These are phyloP conservation scores for Cephalopholis sonnerati DNA, from an alignment of 2,113 vertebrate species.

Conservation along the genomic window DNA sequence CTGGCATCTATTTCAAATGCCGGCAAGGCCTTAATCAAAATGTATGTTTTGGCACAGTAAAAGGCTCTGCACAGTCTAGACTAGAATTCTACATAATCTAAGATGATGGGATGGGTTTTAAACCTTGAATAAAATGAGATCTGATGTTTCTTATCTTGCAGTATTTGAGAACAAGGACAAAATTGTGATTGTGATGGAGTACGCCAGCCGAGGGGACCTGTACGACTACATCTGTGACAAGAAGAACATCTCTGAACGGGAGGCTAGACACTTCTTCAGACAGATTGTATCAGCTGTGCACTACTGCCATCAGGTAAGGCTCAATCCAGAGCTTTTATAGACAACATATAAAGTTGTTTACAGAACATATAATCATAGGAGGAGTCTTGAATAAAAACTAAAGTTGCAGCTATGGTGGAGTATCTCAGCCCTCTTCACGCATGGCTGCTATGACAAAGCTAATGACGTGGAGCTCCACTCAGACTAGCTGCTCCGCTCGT, in stretches of 20 bases:
- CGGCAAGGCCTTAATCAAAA: neutral
- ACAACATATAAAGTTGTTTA: neutral
- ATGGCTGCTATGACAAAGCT: constrained; percentile 8
- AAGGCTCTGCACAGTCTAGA: neutral
- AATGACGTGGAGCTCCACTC: constrained; percentile 25
- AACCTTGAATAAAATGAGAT: neutral
- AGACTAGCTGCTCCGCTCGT: constrained; percentile 3
- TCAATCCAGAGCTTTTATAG: neutral
- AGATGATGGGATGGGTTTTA: neutral
- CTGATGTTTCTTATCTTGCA: constrained; percentile 59
- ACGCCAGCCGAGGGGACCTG: constrained; percentile 93
- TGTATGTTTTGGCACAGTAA: no score
- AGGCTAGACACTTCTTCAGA: constrained; percentile 93
- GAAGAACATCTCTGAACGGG: constrained; percentile 87
- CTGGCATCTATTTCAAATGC: neutral
- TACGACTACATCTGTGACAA: constrained; percentile 94
- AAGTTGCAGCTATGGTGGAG: neutral
- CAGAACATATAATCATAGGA: neutral
- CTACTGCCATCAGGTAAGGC: constrained; percentile 93
- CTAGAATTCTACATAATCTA: neutral
- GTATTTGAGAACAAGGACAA: constrained; percentile 98
- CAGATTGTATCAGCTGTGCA: constrained; percentile 95
- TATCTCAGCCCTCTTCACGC: neutral
- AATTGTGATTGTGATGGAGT: constrained; percentile 99
- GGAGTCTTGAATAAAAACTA: neutral